Evolutionary conservation across 2,113 vertebrate genomes (phyloP), one percentile per base, ranked within the genome.

Genomic region (Labrus mixtus): DNA sequence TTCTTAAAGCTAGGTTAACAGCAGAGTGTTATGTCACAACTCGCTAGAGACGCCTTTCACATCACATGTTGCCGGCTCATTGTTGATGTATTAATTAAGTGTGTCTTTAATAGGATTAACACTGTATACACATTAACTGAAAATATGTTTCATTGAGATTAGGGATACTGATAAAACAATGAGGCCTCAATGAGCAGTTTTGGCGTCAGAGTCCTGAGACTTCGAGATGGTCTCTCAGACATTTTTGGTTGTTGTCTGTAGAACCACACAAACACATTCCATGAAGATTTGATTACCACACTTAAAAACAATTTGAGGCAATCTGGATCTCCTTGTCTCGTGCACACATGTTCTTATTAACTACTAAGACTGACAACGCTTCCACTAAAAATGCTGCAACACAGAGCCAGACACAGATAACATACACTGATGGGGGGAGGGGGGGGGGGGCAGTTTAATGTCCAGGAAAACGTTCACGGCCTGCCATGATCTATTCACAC

Each of bases 401-500:
- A 6, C 4, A 33, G 29, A 33, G 29, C 29, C 29, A 33, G 25
- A 25, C 25, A n/a, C n/a, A n/a, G n/a, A n/a, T n/a, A n/a, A n/a
- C n/a, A n/a, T n/a, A n/a, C n/a, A n/a, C n/a, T n/a, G n/a, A n/a
- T n/a, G n/a, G n/a, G n/a, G n/a, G n/a, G n/a, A n/a, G n/a, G n/a
- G n/a, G n/a, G n/a, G n/a, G n/a, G n/a, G n/a, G 25, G 25, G 25
- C 25, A 25, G 25, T 3, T 3, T 3, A 88, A 89, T 82, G 69
- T 71, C 87, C 54, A 48, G 84, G 84, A 76, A 55, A 75, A 68
- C 63, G 41, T 55, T 67, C 51, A 69, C 37, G 19, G 15, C 73
- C 58, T 15, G 6, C 13, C 74, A 68, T 84, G 76, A 89, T 56
- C 76, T 80, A 68, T 78, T 79, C 80, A 70, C 39, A 8, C 60